A percentile compares a stretch with the other conserved stretches of the same genome.
Evolutionary conservation across 2,797 vertebrate genomes (phyloP).

Genomic region (Selene dorsalis): DNA sequence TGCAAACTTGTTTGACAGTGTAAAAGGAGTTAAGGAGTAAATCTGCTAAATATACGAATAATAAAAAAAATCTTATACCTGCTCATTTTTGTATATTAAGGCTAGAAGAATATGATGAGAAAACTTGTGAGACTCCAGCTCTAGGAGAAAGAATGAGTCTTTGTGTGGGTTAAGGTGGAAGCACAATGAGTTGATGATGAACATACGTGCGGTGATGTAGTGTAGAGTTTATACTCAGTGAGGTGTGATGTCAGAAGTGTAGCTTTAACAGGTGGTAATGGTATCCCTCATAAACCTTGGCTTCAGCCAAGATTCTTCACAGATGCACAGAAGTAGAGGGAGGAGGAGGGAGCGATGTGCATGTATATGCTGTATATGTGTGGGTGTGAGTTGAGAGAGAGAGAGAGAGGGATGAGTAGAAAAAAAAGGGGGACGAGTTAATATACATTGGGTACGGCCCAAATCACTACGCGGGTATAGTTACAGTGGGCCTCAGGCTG

Average conservation of each 20-base stretch:
- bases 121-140: too few species aligned
- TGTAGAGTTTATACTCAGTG: background rate
- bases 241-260: conserved; percentile 3
- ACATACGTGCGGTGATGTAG: background rate
- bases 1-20: too few species aligned
- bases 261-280: conserved; percentile 10
- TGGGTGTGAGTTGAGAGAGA: conserved; percentile 12
- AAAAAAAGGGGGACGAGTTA: conserved; percentile 47
- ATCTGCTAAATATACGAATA: too few species aligned
- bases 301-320: background rate
- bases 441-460: conserved; percentile 42
- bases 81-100: too few species aligned
- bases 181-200: background rate
- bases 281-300: background rate
- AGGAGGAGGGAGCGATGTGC: background rate
- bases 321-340: background rate
- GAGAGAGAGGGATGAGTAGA: conserved; percentile 3
- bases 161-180: background rate
- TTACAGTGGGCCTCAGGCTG: conserved; percentile 72
- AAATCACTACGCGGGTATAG: conserved; percentile 64
- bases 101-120: too few species aligned
- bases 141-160: background rate
- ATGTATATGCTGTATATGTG: conserved; percentile 19
- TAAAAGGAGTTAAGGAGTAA: too few species aligned
- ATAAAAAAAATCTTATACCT: too few species aligned